Evolutionary conservation across 2,113 vertebrate genomes (phyloP).

Genomic region (Cheirogaleus medius): DNA sequence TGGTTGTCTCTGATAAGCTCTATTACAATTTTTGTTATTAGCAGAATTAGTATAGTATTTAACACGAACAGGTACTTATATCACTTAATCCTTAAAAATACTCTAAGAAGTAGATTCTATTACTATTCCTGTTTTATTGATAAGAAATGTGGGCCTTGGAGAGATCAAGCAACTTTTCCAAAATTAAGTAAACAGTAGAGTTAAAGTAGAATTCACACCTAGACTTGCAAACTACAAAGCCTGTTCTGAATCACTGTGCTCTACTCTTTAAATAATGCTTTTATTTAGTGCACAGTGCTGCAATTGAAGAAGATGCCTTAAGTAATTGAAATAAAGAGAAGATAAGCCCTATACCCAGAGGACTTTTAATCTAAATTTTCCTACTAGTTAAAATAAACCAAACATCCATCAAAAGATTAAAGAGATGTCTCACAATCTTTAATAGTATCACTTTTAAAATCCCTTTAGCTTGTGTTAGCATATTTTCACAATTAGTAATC

Average conservation of each 20-base stretch:
- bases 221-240: not conserved
- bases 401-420: not conserved
- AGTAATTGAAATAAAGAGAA: not conserved
- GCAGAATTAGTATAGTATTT: not conserved
- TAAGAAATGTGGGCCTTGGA: not conserved
- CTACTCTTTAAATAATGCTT: not conserved
- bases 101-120: not conserved
- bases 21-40: not conserved
- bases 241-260: not conserved
- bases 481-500: not conserved
- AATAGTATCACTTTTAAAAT: not conserved
- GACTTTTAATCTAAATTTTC: not conserved
- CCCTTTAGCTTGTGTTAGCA: not conserved
- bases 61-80: not conserved
- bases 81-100: not conserved
- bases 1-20: slow-evolving; percentile 33
- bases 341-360: not conserved
- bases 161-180: not conserved
- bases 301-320: not conserved
- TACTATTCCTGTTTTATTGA: not conserved
- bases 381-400: not conserved
- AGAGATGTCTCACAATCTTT: not conserved
- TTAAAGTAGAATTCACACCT: not conserved
- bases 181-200: not conserved
- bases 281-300: not conserved